Evolutionary conservation across 2,797 vertebrate species (phyloP).

Genomic region (Scomberomorus guttatus): DNA sequence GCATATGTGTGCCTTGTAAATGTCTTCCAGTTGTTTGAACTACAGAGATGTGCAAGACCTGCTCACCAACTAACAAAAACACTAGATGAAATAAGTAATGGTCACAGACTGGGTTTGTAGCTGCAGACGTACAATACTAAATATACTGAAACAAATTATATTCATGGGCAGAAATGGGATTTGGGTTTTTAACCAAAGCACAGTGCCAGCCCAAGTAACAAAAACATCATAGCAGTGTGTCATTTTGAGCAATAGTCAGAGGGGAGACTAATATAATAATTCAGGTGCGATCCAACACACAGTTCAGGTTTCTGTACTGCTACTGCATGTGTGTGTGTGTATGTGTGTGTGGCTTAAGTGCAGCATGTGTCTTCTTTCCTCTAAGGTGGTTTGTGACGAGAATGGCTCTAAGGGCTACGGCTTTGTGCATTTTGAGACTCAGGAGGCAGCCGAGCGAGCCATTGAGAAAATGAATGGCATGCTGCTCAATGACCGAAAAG

Average conservation of each 20-base stretch:
- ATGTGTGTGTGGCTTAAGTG: slow-evolving; percentile 39
- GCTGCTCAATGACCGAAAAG: slow-evolving; percentile 99
- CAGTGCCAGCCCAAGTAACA: background rate
- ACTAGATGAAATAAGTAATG: background rate
- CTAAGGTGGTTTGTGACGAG: slow-evolving; percentile 98
- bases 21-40: slow-evolving; percentile 2
- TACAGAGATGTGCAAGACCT: background rate
- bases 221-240: too few relatives aligned
- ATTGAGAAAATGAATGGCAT: slow-evolving; percentile 99
- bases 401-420: slow-evolving; percentile 99
- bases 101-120: background rate
- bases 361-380: slow-evolving; percentile 61
- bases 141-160: background rate
- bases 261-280: background rate
- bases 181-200: background rate
- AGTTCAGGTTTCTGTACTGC: slow-evolving; percentile 1
- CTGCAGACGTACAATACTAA: too few relatives aligned
- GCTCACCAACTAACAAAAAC: background rate
- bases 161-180: background rate
- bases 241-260: background rate
- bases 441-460: slow-evolving; percentile 97
- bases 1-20: slow-evolving; percentile 44
- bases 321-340: slow-evolving; percentile 39
- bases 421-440: slow-evolving; percentile 99
- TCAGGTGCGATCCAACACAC: background rate